These are phyloP conservation scores for Agrotis segetum DNA, from an alignment of 2,888 invertebrate genomes.

Conservation along the genomic window DNA sequence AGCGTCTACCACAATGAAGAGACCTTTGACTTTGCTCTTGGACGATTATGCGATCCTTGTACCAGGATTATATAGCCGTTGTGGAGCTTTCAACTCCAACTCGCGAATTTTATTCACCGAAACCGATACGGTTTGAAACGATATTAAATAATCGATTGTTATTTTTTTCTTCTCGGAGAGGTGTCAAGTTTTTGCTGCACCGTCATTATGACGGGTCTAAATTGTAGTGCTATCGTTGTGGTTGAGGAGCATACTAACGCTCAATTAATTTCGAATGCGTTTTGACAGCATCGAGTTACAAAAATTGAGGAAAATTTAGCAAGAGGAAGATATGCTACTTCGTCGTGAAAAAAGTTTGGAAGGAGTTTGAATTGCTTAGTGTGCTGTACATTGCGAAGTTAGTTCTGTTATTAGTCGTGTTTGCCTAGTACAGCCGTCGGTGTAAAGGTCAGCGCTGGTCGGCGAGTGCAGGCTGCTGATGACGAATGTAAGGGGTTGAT, in stretches of 20 bases:
- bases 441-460: conserved; percentile 81
- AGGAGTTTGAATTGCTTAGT: conserved; percentile 32
- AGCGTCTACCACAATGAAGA: conserved; percentile 68
- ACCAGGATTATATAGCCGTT: conserved; percentile 62
- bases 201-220: conserved; percentile 83
- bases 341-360: conserved; percentile 52
- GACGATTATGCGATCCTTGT: conserved; percentile 65
- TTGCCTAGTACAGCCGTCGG: conserved; percentile 71
- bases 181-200: conserved; percentile 86
- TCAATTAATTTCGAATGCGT: conserved; percentile 85
- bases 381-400: conserved; percentile 61
- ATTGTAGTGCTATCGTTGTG: conserved; percentile 81
- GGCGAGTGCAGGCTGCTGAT: conserved; percentile 77
- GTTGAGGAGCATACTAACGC: conserved; percentile 79
- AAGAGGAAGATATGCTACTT: conserved; percentile 65
- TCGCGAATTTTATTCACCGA: conserved; percentile 73
- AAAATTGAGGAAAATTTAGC: conserved; percentile 66
- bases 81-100: conserved; percentile 60
- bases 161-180: conserved; percentile 72
- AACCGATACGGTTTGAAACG: conserved; percentile 73
- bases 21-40: conserved; percentile 72
- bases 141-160: conserved; percentile 84
- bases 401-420: conserved; percentile 63
- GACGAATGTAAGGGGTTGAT: conserved; percentile 89
- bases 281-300: conserved; percentile 86